phyloP scores from a whole-genome alignment of 2,888 invertebrate species.

The Spodoptera exigua region DNA sequence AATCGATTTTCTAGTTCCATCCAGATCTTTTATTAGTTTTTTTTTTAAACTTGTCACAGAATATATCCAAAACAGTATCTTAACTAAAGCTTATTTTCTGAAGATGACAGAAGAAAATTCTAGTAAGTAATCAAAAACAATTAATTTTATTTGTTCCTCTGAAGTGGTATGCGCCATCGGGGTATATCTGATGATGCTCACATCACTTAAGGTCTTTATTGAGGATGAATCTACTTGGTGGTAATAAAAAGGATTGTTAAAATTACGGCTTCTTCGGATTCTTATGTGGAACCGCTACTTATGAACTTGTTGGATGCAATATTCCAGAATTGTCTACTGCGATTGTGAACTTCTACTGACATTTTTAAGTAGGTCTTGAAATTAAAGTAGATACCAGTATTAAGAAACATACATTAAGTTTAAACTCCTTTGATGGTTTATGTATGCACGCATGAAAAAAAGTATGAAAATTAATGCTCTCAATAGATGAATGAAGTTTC shows the following conservation, averaged over 20 bases:
- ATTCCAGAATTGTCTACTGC: constrained; percentile 18
- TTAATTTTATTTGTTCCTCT: constrained; percentile 42
- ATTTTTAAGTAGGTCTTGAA: no score
- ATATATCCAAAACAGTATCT: neutral
- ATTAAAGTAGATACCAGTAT: no score
- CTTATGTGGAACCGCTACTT: constrained; percentile 7
- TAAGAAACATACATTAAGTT: no score
- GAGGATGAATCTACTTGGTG: constrained; percentile 41
- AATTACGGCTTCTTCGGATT: constrained; percentile 22
- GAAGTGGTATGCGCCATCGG: constrained; percentile 32
- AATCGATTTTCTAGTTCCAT: neutral
- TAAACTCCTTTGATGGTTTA: no score
- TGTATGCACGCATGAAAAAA: no score
- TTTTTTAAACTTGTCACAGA: neutral
- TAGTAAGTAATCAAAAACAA: constrained; percentile 23
- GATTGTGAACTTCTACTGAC: neutral
- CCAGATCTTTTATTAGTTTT: neutral
- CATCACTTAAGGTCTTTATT: constrained; percentile 42
- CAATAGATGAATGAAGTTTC: no score
- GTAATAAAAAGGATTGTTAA: constrained; percentile 27
- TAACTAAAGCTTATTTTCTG: neutral
- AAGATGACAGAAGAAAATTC: constrained; percentile 18
- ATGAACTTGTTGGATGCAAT: neutral
- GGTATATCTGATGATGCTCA: constrained; percentile 24
- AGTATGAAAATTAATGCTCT: no score